Percentiles rank a stretch among this genome's conserved stretches.
Conservation (phyloP, 2,888 invertebrate species). For the Macrophya alboannulata region DNA sequence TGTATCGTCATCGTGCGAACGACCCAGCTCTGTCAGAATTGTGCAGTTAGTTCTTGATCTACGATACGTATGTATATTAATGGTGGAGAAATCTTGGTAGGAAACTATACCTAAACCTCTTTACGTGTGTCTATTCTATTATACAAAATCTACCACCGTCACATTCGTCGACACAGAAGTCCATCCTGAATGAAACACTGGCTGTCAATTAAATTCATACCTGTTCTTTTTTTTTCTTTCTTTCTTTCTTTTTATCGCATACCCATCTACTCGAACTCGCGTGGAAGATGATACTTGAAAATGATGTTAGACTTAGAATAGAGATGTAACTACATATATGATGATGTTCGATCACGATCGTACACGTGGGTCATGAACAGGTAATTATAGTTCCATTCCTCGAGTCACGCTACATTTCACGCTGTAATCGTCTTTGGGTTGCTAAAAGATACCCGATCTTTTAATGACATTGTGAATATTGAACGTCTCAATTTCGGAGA, state of each 20-base stretch:
- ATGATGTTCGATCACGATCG: background rate
- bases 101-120: background rate
- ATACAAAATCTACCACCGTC: background rate
- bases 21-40: slow-evolving; percentile 1
- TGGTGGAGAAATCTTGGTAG: background rate
- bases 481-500: background rate
- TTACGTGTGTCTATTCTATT: background rate
- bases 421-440: background rate
- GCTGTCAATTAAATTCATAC: slow-evolving; percentile 17
- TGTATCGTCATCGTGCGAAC: background rate
- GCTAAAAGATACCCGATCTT: background rate
- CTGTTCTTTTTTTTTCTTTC: background rate
- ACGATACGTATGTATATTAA: background rate
- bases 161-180: background rate
- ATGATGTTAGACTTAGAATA: background rate
- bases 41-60: slow-evolving; percentile 21
- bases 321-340: background rate
- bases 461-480: background rate
- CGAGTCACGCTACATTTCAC: slow-evolving; percentile 2
- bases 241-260: background rate
- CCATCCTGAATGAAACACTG: background rate
- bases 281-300: background rate
- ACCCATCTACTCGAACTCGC: background rate
- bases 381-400: background rate
- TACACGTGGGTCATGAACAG: background rate